Evolutionary conservation across 2,113 vertebrate species (phyloP).

Genomic region (chimpanzee (Pan troglodytes)): DNA sequence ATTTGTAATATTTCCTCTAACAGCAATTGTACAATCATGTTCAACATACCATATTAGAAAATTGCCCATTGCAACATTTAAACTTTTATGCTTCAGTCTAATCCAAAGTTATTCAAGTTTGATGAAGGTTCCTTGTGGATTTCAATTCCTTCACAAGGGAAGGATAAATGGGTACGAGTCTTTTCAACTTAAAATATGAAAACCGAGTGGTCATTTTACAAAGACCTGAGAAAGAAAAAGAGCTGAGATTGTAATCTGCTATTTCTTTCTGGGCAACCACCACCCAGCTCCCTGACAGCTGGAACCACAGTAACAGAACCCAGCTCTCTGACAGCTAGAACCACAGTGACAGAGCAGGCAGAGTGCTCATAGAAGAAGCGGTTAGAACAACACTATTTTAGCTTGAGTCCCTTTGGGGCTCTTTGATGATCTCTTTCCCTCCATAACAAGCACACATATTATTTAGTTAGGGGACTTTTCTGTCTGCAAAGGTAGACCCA

Average conservation of each 20-base stretch:
- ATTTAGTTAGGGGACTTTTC: neutral
- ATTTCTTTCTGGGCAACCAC: neutral
- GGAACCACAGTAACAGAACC: neutral
- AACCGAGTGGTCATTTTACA: neutral
- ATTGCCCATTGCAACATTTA: neutral
- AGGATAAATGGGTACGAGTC: neutral
- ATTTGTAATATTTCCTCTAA: neutral
- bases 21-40: neutral
- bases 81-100: neutral
- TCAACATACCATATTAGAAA: neutral
- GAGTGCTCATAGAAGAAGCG: neutral
- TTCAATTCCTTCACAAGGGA: neutral
- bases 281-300: neutral
- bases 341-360: neutral
- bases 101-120: neutral
- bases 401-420: neutral
- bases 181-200: neutral
- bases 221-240: neutral
- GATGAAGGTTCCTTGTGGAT: neutral
- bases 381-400: neutral
- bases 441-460: neutral
- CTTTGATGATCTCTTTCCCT: neutral
- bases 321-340: neutral
- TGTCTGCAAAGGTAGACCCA: neutral
- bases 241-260: neutral